Evolutionary conservation across 2,113 vertebrate genomes (phyloP).

Genomic region (Pyxicephalus adspersus): DNA sequence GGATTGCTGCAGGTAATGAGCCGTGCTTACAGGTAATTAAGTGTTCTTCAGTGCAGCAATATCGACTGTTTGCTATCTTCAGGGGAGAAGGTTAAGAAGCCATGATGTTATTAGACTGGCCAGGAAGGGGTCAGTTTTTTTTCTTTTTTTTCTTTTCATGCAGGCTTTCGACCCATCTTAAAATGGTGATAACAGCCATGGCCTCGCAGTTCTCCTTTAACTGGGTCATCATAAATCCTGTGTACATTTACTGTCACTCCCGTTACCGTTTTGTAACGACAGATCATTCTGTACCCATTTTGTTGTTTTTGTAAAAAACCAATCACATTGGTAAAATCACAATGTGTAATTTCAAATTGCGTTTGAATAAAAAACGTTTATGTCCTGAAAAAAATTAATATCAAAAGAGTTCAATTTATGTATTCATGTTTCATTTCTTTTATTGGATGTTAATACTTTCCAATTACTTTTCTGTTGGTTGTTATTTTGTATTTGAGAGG

Average conservation of each 20-base stretch:
- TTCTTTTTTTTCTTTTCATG: no score
- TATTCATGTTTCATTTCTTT: constrained; percentile 45
- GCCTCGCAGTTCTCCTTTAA: no score
- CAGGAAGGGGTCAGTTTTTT: no score
- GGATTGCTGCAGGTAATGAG: no score
- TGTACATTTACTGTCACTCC: not conserved
- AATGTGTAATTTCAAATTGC: constrained; percentile 27
- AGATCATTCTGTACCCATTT: constrained; percentile 34
- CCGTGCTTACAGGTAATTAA: no score
- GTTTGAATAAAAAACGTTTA: constrained; percentile 13
- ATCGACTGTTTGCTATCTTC: no score
- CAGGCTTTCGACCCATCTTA: no score
- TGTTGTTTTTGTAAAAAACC: constrained; percentile 15
- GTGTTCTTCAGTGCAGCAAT: no score
- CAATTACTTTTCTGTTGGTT: constrained; percentile 36
- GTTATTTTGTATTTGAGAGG: constrained; percentile 9
- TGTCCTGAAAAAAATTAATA: constrained; percentile 36
- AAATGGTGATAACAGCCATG: no score
- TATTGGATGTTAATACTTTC: constrained; percentile 43
- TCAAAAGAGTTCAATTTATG: constrained; percentile 47
- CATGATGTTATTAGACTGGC: no score
- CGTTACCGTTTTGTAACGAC: not conserved
- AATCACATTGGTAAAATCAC: constrained; percentile 29
- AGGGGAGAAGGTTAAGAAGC: no score
- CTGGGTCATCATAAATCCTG: not conserved